Conservation (phyloP, 2,113 vertebrate genomes). For the Glaucidium brasilianum region DNA sequence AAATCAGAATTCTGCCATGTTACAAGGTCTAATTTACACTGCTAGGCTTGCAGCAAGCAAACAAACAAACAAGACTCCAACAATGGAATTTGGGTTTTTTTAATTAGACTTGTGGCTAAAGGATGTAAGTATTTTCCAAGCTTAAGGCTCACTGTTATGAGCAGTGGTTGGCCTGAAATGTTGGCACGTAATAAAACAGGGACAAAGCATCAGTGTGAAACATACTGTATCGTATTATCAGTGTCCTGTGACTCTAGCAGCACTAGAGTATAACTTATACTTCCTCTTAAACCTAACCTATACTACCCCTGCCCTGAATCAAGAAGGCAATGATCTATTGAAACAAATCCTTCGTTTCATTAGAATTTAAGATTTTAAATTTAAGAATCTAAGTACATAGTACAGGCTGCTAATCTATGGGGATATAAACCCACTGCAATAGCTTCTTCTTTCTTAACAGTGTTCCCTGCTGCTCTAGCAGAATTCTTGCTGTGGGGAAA, state of each 20-base stretch:
- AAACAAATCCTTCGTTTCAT: not conserved
- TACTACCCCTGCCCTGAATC: not conserved
- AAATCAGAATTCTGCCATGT: not conserved
- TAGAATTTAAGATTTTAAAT: not conserved
- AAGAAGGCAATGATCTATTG: not conserved
- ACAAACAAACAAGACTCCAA: constrained; percentile 18
- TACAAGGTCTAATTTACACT: not conserved
- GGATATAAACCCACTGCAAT: not conserved
- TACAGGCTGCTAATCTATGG: not conserved
- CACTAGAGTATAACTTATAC: not conserved
- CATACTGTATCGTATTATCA: not conserved
- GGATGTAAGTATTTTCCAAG: constrained; percentile 49
- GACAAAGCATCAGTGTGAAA: not conserved
- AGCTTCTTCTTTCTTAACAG: not conserved
- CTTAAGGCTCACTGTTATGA: constrained; percentile 55
- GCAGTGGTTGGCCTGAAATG: constrained; percentile 41
- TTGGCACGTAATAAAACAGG: not conserved
- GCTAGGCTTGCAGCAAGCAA: constrained; percentile 9
- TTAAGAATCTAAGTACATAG: not conserved
- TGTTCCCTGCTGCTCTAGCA: not conserved
- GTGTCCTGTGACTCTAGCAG: not conserved
- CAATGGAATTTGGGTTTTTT: not conserved
- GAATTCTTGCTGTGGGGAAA: not conserved
- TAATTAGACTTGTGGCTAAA: constrained; percentile 44
- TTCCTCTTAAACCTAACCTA: not conserved